Base-by-base conservation (phyloP, 1,140 invertebrate genomes). In the Saccostrea glomerata region DNA sequence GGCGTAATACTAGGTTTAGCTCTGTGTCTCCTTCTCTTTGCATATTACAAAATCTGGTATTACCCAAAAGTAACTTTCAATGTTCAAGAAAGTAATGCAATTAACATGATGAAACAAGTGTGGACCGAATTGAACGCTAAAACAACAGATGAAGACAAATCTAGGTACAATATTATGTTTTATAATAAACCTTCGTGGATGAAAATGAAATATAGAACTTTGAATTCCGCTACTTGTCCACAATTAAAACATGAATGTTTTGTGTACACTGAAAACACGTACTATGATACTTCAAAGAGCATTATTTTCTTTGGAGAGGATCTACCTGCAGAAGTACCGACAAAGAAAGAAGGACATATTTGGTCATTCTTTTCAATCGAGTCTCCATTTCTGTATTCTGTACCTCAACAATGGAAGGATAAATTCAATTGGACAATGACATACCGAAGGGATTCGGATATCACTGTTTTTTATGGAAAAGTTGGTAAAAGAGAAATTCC, bases 381-480 rank as follows among this genome's bases (percentile, higher is more conserved):
- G 25, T 77, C 70, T 36, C 70, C 70, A 30, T 77, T 15, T 77
- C 30, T 77, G 5, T 77, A 36, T 77, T 36, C 12, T 3, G 30
- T 77, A 30, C 23, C 13, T 11, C 13, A 25, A 12, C 23, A 77
- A 36, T 91, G 90, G 89, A 66, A 87, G 7, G 15, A n/a, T 23
- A 82, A 82, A 63, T 93, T 94, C 86, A 92, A 93, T 77, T 91
- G 89, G 88, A 93, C 92, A 4, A 88, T 91, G 88, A 92, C 92
- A 25, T 94, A 92, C 47, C 56, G 92, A 77, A 55, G 86, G 6
- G 92, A 92, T 82, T 91, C 92, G 20, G 92, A 92, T 84, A 89
- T 94, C 12, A 56, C 82, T 0, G 70, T 87, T 23, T 84, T 89
- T 5, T 92, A 91, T 87, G 89, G 87, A 12, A 84, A 85, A 20